phyloP scores from a whole-genome alignment of 2,113 vertebrate species.

The human (Homo sapiens) region GRCh38 chrX:129550001-129550500 shows the following conservation, averaged over 20 bases:
- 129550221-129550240: not conserved
- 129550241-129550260: slow-evolving; percentile 17
- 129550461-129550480: not conserved
- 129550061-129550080: slow-evolving; percentile 14
- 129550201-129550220: slow-evolving; percentile 28
- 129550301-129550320: slow-evolving; percentile 18
- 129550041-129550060: not conserved
- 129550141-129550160: slow-evolving; percentile 8
- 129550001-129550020: slow-evolving; percentile 7
- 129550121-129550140: not conserved
- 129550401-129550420: slow-evolving; percentile 6
- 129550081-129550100: not conserved
- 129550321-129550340: not conserved
- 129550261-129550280: not conserved
- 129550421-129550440: slow-evolving; percentile 15
- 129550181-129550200: not conserved
- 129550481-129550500: not conserved
- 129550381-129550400: not conserved
- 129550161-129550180: slow-evolving; percentile 35
- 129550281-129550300: not conserved
- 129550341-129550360: not conserved
- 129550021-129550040: not conserved
- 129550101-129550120: not conserved
- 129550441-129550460: slow-evolving; percentile 37
- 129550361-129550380: slow-evolving; percentile 25